Evolutionary conservation across 2,797 vertebrate species (phyloP).

Genomic region (Emys orbicularis): DNA sequence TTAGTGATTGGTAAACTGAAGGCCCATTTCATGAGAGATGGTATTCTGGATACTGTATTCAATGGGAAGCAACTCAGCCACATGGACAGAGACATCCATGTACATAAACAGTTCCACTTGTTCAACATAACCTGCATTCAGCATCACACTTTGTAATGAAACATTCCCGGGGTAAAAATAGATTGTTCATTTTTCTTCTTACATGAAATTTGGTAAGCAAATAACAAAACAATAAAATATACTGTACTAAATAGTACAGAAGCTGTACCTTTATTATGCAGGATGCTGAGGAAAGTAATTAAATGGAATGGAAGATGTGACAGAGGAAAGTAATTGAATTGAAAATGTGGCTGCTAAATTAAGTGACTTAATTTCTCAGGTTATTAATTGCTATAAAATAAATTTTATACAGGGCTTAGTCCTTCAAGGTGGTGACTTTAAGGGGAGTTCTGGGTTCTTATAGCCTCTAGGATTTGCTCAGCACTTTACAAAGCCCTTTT

Average conservation of each 20-base stretch:
- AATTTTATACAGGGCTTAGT: slow-evolving; percentile 40
- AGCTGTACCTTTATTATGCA: slow-evolving; percentile 18
- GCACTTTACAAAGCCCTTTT: not conserved
- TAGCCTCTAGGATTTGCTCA: slow-evolving; percentile 46
- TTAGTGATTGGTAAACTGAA: too few relatives aligned
- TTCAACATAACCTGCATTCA: too few relatives aligned
- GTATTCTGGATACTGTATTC: too few relatives aligned
- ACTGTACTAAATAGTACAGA: not conserved
- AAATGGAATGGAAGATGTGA: not conserved
- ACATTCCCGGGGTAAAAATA: not conserved
- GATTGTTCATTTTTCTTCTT: slow-evolving; percentile 29
- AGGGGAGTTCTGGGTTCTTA: slow-evolving; percentile 58
- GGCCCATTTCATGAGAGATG: too few relatives aligned
- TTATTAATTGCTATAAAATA: slow-evolving; percentile 68
- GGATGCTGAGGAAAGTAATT: slow-evolving; percentile 36
- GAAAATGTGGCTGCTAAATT: slow-evolving; percentile 52
- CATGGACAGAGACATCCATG: too few relatives aligned
- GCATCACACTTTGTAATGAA: too few relatives aligned
- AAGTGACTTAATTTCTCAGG: slow-evolving; percentile 58
- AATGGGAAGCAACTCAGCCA: too few relatives aligned
- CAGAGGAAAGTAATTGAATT: slow-evolving; percentile 35
- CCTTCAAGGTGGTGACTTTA: slow-evolving; percentile 61
- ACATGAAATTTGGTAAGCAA: slow-evolving; percentile 51
- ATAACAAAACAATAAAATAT: slow-evolving; percentile 16
- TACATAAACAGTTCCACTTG: too few relatives aligned